Conservation (phyloP, 2,113 vertebrate species). For the Columbina picui region DNA sequence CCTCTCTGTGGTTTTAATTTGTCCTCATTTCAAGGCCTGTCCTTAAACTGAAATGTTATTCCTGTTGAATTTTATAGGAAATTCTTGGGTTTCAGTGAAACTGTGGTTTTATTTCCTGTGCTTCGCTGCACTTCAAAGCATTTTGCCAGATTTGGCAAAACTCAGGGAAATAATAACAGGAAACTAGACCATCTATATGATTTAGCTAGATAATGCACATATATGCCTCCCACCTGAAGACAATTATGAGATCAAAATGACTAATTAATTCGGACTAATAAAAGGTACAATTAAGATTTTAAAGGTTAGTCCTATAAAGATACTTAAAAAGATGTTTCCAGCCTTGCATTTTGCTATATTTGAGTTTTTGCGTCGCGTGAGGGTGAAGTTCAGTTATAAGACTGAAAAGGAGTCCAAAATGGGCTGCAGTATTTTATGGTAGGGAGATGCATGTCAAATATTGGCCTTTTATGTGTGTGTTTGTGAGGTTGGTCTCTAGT, state of each 20-base stretch:
- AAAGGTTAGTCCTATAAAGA: neutral
- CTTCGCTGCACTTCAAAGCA: neutral
- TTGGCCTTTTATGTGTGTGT: neutral
- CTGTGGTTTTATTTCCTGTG: neutral
- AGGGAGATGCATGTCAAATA: neutral
- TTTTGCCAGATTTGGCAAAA: neutral
- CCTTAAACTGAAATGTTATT: neutral
- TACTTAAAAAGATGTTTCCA: neutral
- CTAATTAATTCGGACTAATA: neutral
- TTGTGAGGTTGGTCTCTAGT: neutral
- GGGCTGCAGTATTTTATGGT: neutral
- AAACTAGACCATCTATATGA: neutral
- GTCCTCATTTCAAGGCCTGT: neutral
- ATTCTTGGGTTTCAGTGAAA: neutral
- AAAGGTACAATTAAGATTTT: neutral
- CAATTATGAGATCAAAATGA: neutral
- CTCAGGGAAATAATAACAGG: neutral
- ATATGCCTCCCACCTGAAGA: neutral
- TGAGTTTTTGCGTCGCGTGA: neutral
- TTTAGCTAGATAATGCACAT: neutral
- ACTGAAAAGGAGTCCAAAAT: neutral
- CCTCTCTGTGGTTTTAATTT: neutral
- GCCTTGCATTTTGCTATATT: neutral
- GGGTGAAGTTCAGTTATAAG: neutral
- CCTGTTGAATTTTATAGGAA: neutral